Conservation (phyloP, 2,888 invertebrate genomes). For the Nemotelus pantherinus region DNA sequence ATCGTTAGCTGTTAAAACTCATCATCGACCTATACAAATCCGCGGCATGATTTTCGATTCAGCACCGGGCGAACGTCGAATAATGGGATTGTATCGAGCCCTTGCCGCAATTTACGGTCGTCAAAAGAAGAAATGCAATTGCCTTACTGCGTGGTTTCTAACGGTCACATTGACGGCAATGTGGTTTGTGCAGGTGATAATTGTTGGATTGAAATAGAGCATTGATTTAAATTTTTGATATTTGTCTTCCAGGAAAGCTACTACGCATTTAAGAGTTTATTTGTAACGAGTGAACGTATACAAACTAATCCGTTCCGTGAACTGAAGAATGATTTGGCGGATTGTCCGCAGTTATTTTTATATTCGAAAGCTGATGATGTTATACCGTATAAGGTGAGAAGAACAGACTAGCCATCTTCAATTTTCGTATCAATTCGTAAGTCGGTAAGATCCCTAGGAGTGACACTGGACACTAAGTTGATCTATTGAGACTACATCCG, state of each 20-base stretch:
- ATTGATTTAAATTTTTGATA: background rate
- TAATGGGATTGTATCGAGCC: slow-evolving; percentile 70
- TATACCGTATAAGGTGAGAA: slow-evolving; percentile 69
- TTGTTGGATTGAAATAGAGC: slow-evolving; percentile 15
- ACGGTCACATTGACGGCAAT: slow-evolving; percentile 70
- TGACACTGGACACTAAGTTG: too few species aligned
- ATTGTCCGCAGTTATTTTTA: slow-evolving; percentile 77
- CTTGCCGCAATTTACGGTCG: slow-evolving; percentile 72
- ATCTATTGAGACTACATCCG: too few species aligned
- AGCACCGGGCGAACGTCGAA: slow-evolving; percentile 72
- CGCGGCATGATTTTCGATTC: slow-evolving; percentile 77
- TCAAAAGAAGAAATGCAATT: slow-evolving; percentile 67
- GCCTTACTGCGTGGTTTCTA: slow-evolving; percentile 68
- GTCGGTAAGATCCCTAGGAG: too few species aligned
- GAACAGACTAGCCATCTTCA: slow-evolving; percentile 23
- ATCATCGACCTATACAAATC: slow-evolving; percentile 66
- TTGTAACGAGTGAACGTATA: slow-evolving; percentile 62
- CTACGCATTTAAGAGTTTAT: slow-evolving; percentile 62
- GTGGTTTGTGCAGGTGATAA: slow-evolving; percentile 70
- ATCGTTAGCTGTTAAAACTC: slow-evolving; percentile 69
- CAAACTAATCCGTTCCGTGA: slow-evolving; percentile 70
- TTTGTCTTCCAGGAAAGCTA: slow-evolving; percentile 60
- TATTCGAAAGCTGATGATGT: slow-evolving; percentile 77
- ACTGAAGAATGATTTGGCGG: slow-evolving; percentile 69
- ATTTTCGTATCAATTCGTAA: background rate